A percentile compares a stretch with the other conserved stretches of the same genome.
Evolutionary conservation across 2,888 invertebrate genomes (phyloP).

Genomic region (Cryptus armator): DNA sequence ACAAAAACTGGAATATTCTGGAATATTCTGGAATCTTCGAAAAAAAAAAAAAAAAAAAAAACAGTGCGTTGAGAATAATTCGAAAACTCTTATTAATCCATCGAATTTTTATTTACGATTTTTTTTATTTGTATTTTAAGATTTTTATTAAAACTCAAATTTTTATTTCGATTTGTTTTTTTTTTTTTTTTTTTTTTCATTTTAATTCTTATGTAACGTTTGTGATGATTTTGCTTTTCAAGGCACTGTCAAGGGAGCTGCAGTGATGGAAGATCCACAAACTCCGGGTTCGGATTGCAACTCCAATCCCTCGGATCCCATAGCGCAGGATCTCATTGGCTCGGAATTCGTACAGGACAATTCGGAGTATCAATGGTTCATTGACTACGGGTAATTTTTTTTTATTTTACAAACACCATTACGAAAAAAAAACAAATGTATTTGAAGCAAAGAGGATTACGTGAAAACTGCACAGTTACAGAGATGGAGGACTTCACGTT

Average conservation of each 20-base stretch:
- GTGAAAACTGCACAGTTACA: constrained; percentile 87
- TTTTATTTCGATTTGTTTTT: not conserved
- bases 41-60: too few relatives aligned
- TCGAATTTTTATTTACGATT: not conserved
- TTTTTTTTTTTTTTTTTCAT: not conserved
- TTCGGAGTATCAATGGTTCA: constrained; percentile 96
- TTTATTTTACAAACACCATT: not conserved
- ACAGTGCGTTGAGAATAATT: not conserved
- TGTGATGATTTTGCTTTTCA: constrained; percentile 40
- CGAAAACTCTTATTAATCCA: not conserved
- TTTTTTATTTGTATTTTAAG: not conserved
- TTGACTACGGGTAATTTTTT: constrained; percentile 91
- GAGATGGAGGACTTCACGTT: constrained; percentile 92
- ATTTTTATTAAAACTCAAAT: not conserved
- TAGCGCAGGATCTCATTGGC: constrained; percentile 86
- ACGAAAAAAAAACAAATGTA: constrained; percentile 9
- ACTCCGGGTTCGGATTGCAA: constrained; percentile 88
- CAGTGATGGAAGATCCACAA: constrained; percentile 84
- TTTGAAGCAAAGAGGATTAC: constrained; percentile 32
- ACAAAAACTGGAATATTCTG: too few relatives aligned
- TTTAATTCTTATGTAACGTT: not conserved
- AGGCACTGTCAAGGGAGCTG: constrained; percentile 79
- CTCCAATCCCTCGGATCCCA: constrained; percentile 87
- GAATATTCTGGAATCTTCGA: too few relatives aligned
- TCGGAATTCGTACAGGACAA: constrained; percentile 93